These are phyloP conservation scores for Arctia plantaginis DNA, from an alignment of 2,888 invertebrate species.

Conservation along the genomic window DNA sequence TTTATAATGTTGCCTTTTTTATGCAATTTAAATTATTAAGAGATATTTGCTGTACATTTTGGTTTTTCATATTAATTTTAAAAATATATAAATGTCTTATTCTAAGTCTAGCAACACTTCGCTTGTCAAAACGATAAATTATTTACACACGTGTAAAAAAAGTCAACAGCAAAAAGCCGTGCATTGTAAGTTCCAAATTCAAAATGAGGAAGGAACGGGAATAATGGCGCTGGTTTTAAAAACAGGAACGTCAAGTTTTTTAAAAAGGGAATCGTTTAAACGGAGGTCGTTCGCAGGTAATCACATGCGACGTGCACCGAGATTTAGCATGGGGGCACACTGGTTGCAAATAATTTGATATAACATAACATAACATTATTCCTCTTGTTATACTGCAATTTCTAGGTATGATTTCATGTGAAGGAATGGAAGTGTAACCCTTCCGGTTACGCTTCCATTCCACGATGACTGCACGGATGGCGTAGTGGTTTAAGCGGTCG, in stretches of 20 bases:
- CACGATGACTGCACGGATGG: too few relatives aligned
- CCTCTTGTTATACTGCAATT: too few relatives aligned
- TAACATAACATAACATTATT: neutral
- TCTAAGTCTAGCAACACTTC: slow-evolving; percentile 57
- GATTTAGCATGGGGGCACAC: slow-evolving; percentile 59
- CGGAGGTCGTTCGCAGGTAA: slow-evolving; percentile 84
- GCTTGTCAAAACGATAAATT: slow-evolving; percentile 69
- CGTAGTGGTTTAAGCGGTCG: too few relatives aligned
- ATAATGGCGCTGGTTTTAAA: slow-evolving; percentile 81
- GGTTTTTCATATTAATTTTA: neutral
- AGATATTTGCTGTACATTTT: neutral
- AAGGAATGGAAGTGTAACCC: too few relatives aligned
- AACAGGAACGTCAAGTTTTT: slow-evolving; percentile 83
- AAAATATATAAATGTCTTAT: neutral
- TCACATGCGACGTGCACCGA: slow-evolving; percentile 79
- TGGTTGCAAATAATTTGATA: neutral
- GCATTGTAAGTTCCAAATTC: slow-evolving; percentile 82
- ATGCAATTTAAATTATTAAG: neutral
- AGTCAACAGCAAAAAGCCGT: slow-evolving; percentile 67
- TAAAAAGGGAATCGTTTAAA: slow-evolving; percentile 84
- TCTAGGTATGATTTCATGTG: too few relatives aligned
- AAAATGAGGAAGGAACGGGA: slow-evolving; percentile 83
- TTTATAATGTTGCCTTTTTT: neutral
- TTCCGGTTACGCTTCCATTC: too few relatives aligned
- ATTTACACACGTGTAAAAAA: slow-evolving; percentile 64